Evolutionary conservation across 2,888 invertebrate species (phyloP), one percentile per base, ranked within the genome.

Genomic region (Eumacrocentrus americanus): DNA sequence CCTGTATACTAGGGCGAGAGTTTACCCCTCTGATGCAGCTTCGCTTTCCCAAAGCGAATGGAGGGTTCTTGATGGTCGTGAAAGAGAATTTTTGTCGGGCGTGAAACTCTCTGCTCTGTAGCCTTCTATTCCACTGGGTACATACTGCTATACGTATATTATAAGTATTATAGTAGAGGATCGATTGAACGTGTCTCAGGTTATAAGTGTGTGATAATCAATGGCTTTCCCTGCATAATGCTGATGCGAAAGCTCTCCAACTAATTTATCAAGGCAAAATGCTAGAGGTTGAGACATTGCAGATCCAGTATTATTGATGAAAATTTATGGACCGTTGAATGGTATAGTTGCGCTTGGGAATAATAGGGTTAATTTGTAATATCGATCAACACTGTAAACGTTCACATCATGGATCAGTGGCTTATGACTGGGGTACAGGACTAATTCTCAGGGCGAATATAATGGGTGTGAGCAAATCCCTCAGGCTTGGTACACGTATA

Each of bases 341-440:
- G 23, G 20, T 35, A 48, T 29, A 50, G 40, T 57, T 16, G 48
- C 54, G 18, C 38, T 37, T 29, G 34, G 47, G 37, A 54, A 59
- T 60, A 60, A 60, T 60, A 60, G 59, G 47, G 54, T 60, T 60
- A 60, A 60, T 60, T 60, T 60, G 54, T 53, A 53, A 22, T 34
- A 29, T 25, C 54, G 29, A 29, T 29, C 29, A 29, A 9, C 9
- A 29, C 29, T 29, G 9, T 29, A 29, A 29, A 29, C 9, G 9
- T 29, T 29, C 5, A 9, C 29, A 9, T 29, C 29, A 18, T 11
- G n/a, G n/a, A n/a, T n/a, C n/a, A n/a, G 51, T 51, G 51, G 51
- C 51, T 51, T 51, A 51, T 51, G 51, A 20, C 37, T 22, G 14
- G 25, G 16, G n/a, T n/a, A n/a, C n/a, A n/a, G 35, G 51, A 37